Evolutionary conservation across 2,113 vertebrate genomes (phyloP), one percentile per base, ranked within the genome.

Genomic region (Cairina moschata): DNA sequence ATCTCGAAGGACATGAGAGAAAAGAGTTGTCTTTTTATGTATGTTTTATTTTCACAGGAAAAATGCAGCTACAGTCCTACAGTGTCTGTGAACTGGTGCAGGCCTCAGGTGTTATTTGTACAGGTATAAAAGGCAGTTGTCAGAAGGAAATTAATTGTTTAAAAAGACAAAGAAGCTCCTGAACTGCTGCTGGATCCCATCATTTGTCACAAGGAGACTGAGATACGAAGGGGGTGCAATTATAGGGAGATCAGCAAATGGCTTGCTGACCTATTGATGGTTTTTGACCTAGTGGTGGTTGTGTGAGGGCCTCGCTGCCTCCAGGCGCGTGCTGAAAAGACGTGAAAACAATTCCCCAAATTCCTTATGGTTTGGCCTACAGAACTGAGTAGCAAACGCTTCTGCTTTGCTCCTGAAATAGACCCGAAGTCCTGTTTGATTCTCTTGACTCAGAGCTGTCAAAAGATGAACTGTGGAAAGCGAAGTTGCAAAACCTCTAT

Each of bases 21-120:
- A 21, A 29, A 21, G 54, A 28, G 13, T 4, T 58, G 7, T 48
- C 4, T 25, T 7, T 21, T 7, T n/a, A 9, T 48, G 4, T 12
- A 1, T 26, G 16, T 29, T 65, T 31, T 8, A 17, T 26, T n/a
- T 78, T 71, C 38, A 26, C 20, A 26, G 29, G 75, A 17, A 56
- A 42, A 22, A 8, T 10, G 56, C 11, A 8, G 10, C 52, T 50
- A 11, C 2, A 4, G 63, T 85, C 55, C 48, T 69, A 13, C 40
- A 1, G 1, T 22, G 2, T 46, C 32, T 56, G 52, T 8, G 7
- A 86, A 17, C 34, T n/a, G 11, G 1, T 22, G 23, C 7, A 71
- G 44, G 29, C 44, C 69, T 71, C 22, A 4, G 8, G 36, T 48
- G 22, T 29, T 73, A 48, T 42, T 74, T 18, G 23, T 17, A 36